These are phyloP conservation scores for Agrilus mali DNA, from an alignment of 2,888 invertebrate genomes.

Conservation along the genomic window DNA sequence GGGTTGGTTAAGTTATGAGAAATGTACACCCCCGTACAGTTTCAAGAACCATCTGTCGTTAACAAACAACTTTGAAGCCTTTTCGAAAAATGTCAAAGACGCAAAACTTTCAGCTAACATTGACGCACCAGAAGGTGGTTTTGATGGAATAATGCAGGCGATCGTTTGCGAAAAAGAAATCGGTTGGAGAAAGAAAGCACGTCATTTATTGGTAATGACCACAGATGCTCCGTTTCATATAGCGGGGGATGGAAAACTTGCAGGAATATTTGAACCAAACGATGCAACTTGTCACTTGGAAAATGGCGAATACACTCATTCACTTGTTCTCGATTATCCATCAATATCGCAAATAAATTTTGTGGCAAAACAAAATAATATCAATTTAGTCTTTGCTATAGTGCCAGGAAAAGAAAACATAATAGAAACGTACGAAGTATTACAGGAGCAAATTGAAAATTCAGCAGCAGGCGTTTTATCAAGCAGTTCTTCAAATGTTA, in stretches of 20 bases:
- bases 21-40: slow-evolving; percentile 49
- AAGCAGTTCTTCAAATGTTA: slow-evolving; percentile 51
- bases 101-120: slow-evolving; percentile 41
- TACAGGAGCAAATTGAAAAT: slow-evolving; percentile 51
- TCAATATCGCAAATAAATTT: slow-evolving; percentile 56
- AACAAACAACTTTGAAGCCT: slow-evolving; percentile 39
- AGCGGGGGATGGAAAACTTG: slow-evolving; percentile 67
- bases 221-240: slow-evolving; percentile 66
- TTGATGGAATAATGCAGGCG: slow-evolving; percentile 81
- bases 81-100: slow-evolving; percentile 30
- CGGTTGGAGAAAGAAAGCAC: slow-evolving; percentile 64
- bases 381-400: slow-evolving; percentile 69
- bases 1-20: slow-evolving; percentile 21
- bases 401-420: slow-evolving; percentile 28
- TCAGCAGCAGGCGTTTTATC: slow-evolving; percentile 51
- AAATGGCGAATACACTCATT: slow-evolving; percentile 43
- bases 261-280: slow-evolving; percentile 55
- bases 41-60: slow-evolving; percentile 62
- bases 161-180: slow-evolving; percentile 58
- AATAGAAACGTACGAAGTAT: slow-evolving; percentile 34
- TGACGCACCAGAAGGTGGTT: slow-evolving; percentile 56
- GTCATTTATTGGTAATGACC: slow-evolving; percentile 61
- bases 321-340: slow-evolving; percentile 60
- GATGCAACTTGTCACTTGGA: slow-evolving; percentile 56
- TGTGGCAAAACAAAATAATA: slow-evolving; percentile 51